Percentiles rank a stretch among this genome's conserved stretches.
Conservation (phyloP, 1,140 invertebrate species). For the Plectrocnemia conspersa region DNA sequence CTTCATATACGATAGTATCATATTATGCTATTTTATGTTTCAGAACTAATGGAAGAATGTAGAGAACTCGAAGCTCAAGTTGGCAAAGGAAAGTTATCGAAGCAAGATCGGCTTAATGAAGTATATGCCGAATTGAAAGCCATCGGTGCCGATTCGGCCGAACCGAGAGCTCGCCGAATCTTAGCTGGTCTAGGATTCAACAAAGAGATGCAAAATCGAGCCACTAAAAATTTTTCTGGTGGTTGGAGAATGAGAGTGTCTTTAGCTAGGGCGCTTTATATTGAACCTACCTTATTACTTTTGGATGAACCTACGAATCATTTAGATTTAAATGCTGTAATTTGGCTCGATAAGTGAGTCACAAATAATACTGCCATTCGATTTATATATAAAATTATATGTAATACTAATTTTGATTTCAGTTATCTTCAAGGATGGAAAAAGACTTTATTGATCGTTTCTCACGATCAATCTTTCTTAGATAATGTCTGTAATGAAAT, state of each 20-base stretch:
- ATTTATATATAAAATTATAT: slow-evolving; percentile 5
- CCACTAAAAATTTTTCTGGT: slow-evolving; percentile 95
- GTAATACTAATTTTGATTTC: slow-evolving; percentile 34
- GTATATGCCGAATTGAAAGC: slow-evolving; percentile 93
- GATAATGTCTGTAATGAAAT: slow-evolving; percentile 99
- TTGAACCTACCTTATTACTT: slow-evolving; percentile 91
- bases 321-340: slow-evolving; percentile 95
- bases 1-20: not conserved
- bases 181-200: slow-evolving; percentile 96
- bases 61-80: slow-evolving; percentile 74
- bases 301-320: slow-evolving; percentile 96
- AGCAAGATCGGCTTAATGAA: slow-evolving; percentile 79
- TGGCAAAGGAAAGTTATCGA: slow-evolving; percentile 62
- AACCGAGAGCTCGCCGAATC: slow-evolving; percentile 90
- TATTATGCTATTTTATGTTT: slow-evolving; percentile 25
- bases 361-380: not conserved
- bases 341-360: slow-evolving; percentile 95
- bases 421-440: slow-evolving; percentile 96
- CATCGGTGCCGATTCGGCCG: slow-evolving; percentile 95
- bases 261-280: slow-evolving; percentile 77
- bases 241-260: slow-evolving; percentile 99
- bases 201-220: slow-evolving; percentile 87
- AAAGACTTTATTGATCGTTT: slow-evolving; percentile 94
- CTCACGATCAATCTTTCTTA: slow-evolving; percentile 98
- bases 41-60: slow-evolving; percentile 72